Conservation (phyloP, 2,113 vertebrate genomes). For the Uria aalge region DNA sequence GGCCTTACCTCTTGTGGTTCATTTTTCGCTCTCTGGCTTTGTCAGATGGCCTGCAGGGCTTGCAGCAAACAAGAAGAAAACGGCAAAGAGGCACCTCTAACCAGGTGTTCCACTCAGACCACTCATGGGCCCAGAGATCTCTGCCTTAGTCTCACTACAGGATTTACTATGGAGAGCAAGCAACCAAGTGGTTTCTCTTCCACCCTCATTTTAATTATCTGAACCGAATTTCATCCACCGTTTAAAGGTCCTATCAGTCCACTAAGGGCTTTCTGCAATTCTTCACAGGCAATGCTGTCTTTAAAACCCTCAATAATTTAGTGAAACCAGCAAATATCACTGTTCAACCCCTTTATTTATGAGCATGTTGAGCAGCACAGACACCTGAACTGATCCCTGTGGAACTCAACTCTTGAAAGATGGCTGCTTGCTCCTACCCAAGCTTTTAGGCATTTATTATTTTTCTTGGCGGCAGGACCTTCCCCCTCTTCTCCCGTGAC, state of each 20-base stretch:
- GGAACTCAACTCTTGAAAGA: not conserved
- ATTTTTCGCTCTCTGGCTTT: not conserved
- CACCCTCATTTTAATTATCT: not conserved
- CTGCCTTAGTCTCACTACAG: not conserved
- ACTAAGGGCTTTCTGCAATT: not conserved
- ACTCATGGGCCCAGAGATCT: accelerated
- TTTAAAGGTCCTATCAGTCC: not conserved
- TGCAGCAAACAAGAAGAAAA: not conserved
- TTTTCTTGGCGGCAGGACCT: not conserved
- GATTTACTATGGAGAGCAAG: not conserved
- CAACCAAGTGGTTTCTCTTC: not conserved
- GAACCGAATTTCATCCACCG: not conserved
- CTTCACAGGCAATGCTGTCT: not conserved
- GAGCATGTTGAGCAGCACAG: not conserved
- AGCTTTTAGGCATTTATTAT: not conserved
- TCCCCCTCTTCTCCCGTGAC: not conserved
- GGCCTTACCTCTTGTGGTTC: not conserved
- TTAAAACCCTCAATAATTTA: not conserved
- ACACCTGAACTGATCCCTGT: not conserved
- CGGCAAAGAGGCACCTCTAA: not conserved
- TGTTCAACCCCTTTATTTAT: not conserved
- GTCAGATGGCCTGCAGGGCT: not conserved
- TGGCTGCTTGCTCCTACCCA: not conserved
- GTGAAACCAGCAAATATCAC: not conserved
- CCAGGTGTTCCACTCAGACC: not conserved